Conservation (phyloP, 2,888 invertebrate genomes). For the Stenolophus ochropezus region DNA sequence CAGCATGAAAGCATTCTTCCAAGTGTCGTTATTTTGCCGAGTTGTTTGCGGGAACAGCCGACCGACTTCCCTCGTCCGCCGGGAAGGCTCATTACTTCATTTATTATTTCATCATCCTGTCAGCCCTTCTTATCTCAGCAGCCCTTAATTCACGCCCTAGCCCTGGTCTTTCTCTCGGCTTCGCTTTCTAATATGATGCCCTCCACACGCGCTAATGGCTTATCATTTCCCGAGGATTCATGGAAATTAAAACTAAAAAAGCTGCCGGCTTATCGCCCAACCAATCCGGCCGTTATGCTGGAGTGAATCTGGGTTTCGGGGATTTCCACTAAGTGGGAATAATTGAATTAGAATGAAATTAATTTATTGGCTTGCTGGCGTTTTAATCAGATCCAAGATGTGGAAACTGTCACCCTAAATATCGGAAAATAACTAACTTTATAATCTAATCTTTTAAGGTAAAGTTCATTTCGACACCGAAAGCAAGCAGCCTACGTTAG, state of each 20-base stretch:
- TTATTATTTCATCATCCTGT: slow-evolving; percentile 66
- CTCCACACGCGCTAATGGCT: slow-evolving; percentile 34
- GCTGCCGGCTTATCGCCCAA: slow-evolving; percentile 6
- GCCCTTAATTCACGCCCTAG: slow-evolving; percentile 45
- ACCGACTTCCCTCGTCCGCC: slow-evolving; percentile 2
- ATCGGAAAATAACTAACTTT: neutral
- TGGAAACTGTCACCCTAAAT: neutral
- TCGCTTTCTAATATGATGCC: slow-evolving; percentile 25
- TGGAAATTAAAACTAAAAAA: slow-evolving; percentile 49
- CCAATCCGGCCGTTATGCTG: neutral
- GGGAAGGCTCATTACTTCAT: slow-evolving; percentile 65
- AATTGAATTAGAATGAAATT: slow-evolving; percentile 42
- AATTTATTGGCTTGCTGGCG: slow-evolving; percentile 23
- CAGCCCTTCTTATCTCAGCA: slow-evolving; percentile 46
- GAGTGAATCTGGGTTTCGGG: slow-evolving; percentile 21
- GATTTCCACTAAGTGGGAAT: slow-evolving; percentile 1
- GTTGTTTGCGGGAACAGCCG: neutral
- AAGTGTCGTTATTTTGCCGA: neutral
- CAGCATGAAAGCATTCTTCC: neutral
- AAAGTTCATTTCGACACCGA: neutral
- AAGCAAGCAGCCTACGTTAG: too few relatives aligned
- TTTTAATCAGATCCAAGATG: slow-evolving; percentile 5
- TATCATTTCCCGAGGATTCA: slow-evolving; percentile 45
- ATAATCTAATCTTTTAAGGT: neutral
- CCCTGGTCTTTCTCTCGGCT: slow-evolving; percentile 19